A percentile compares a stretch with the other conserved stretches of the same genome.
Evolutionary conservation across 2,113 vertebrate genomes (phyloP).

Genomic region (Bostrychus sinensis): DNA sequence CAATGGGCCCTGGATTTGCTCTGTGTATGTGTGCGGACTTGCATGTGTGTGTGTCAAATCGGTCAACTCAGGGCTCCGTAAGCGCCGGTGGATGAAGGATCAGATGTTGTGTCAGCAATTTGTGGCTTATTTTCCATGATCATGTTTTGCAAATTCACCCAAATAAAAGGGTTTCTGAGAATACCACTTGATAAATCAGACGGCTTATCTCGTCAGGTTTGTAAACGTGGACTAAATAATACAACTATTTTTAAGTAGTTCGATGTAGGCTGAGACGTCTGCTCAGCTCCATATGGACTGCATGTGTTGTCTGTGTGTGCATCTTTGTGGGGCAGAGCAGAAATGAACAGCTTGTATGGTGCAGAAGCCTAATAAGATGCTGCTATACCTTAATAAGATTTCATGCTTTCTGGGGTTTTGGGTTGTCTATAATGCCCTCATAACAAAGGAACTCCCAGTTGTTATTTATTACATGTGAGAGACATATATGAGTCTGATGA

Average conservation of each 20-base stretch:
- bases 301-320: conserved; percentile 65
- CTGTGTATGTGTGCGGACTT: conserved; percentile 21
- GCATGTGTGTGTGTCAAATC: conserved; percentile 25
- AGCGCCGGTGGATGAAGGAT: conserved; percentile 32
- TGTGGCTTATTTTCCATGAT: conserved; percentile 15
- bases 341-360: conserved; percentile 58
- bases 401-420: conserved; percentile 62
- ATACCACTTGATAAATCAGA: conserved; percentile 41
- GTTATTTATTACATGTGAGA: conserved; percentile 5
- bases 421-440: conserved; percentile 45
- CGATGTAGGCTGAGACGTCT: conserved; percentile 32
- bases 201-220: conserved; percentile 34
- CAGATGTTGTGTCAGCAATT: conserved; percentile 31
- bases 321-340: conserved; percentile 46
- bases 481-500: conserved; percentile 48
- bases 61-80: conserved; percentile 29
- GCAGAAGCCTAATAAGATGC: conserved; percentile 70
- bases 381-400: conserved; percentile 69
- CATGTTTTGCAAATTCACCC: conserved; percentile 7
- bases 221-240: conserved; percentile 42
- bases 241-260: conserved; percentile 40
- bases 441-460: conserved; percentile 51
- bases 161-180: conserved; percentile 15
- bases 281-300: conserved; percentile 66
- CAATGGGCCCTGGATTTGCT: conserved; percentile 43